Conservation (phyloP, 2,113 vertebrate species). For the Sciurus niger region DNA sequence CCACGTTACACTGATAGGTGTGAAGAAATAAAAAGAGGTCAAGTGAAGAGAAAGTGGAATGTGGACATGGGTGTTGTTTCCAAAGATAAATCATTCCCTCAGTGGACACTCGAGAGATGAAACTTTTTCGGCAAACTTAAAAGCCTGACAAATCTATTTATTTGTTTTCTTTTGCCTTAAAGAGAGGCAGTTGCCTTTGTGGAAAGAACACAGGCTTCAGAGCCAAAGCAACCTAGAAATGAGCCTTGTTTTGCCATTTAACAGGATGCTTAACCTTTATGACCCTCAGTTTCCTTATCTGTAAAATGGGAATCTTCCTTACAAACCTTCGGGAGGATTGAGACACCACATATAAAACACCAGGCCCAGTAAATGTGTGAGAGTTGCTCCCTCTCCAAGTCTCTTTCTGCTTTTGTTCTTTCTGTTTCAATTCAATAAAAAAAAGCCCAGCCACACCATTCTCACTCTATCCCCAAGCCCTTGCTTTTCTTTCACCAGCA, state of each 20-base stretch:
- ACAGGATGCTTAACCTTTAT: background rate
- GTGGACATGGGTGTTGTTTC: background rate
- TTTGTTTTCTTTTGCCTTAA: conserved; percentile 45
- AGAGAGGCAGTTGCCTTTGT: background rate
- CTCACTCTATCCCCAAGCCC: background rate
- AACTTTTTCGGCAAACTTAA: conserved; percentile 5
- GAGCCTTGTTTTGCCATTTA: background rate
- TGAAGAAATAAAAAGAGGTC: background rate
- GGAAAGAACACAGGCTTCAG: background rate
- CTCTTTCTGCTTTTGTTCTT: background rate
- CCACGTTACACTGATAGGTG: background rate
- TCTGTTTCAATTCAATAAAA: background rate
- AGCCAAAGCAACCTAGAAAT: background rate
- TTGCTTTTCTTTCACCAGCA: background rate
- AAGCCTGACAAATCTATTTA: conserved; percentile 6
- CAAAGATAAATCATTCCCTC: conserved; percentile 42
- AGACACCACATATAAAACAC: background rate
- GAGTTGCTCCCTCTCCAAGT: background rate
- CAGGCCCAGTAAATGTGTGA: background rate
- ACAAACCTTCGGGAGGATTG: background rate
- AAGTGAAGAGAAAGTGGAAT: background rate
- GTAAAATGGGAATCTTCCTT: conserved; percentile 20
- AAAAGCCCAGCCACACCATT: background rate
- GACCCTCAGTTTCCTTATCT: background rate
- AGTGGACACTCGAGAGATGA: background rate